These are phyloP conservation scores for Phaedon cochleariae DNA, from an alignment of 2,888 invertebrate species.

Conservation along the genomic window DNA sequence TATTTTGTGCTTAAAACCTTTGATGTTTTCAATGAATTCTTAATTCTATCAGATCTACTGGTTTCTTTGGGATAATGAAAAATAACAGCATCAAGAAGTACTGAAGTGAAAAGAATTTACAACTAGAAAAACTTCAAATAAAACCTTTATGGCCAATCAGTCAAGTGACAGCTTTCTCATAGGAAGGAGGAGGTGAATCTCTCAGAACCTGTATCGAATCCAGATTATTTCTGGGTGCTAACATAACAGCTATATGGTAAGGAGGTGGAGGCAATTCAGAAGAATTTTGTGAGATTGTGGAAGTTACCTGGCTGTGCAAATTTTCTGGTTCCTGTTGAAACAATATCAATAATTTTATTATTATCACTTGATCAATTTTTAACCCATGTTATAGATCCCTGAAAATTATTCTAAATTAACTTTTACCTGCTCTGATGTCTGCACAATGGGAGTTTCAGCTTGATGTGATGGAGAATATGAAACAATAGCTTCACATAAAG, in stretches of 20 bases:
- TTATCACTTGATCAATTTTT: neutral
- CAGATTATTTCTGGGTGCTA: slow-evolving; percentile 69
- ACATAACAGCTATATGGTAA: slow-evolving; percentile 80
- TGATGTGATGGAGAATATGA: slow-evolving; percentile 44
- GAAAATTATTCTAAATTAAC: neutral
- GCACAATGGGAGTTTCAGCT: slow-evolving; percentile 47
- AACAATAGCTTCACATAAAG: slow-evolving; percentile 63
- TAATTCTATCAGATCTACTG: neutral
- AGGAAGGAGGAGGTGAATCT: slow-evolving; percentile 77
- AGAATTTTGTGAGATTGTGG: slow-evolving; percentile 29
- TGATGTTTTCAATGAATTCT: neutral
- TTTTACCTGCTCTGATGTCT: slow-evolving; percentile 34
- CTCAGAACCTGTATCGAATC: slow-evolving; percentile 56
- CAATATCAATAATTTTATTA: slow-evolving; percentile 4
- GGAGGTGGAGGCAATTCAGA: slow-evolving; percentile 74
- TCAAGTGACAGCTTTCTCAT: slow-evolving; percentile 78
- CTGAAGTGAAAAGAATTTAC: neutral
- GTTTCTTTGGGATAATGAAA: neutral
- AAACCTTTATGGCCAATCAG: neutral
- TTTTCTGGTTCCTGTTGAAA: slow-evolving; percentile 30
- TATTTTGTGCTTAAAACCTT: too few species aligned
- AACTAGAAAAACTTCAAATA: too few species aligned
- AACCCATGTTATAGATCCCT: too few species aligned
- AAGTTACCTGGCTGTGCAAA: slow-evolving; percentile 39
- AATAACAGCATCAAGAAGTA: neutral